phyloP scores from a whole-genome alignment of 2,113 vertebrate species.

The Xyrauchen texanus region DNA sequence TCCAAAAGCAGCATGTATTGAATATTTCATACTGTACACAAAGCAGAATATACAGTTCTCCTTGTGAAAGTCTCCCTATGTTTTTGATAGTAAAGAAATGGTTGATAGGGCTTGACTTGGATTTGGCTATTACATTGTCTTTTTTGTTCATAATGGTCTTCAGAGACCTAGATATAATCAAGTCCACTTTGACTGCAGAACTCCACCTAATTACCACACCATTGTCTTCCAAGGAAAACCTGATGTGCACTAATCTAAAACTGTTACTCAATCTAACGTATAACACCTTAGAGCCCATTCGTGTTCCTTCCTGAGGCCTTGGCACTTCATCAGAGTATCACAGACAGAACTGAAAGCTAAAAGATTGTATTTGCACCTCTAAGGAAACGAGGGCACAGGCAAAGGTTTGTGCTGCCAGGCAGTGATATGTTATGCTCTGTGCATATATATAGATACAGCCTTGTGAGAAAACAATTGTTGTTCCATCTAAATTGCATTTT shows the following conservation, averaged over 20 bases:
- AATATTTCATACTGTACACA: too few relatives aligned
- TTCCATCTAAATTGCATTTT: constrained; percentile 35
- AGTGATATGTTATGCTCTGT: constrained; percentile 20
- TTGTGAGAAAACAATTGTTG: constrained; percentile 23
- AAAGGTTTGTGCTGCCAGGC: constrained; percentile 16
- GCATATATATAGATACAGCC: constrained; percentile 6
- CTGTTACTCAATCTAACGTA: constrained; percentile 40
- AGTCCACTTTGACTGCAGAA: constrained; percentile 41
- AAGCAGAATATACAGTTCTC: too few relatives aligned
- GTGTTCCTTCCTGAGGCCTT: constrained; percentile 39
- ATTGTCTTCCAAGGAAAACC: constrained; percentile 38
- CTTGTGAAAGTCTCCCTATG: constrained; percentile 13
- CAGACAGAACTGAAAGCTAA: constrained; percentile 34
- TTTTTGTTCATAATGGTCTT: constrained; percentile 39
- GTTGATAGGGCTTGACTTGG: constrained; percentile 42
- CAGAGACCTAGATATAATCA: constrained; percentile 48
- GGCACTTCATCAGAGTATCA: constrained; percentile 45
- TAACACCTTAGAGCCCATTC: constrained; percentile 44
- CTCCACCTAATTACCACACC: constrained; percentile 47
- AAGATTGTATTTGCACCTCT: constrained; percentile 50
- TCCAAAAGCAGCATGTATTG: too few relatives aligned
- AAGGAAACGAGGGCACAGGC: constrained; percentile 24
- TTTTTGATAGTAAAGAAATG: constrained; percentile 24
- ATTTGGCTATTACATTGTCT: constrained; percentile 31
- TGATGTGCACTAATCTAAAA: constrained; percentile 34